Base-by-base conservation (phyloP, 2,113 vertebrate genomes). In the Nematolebias whitei region DNA sequence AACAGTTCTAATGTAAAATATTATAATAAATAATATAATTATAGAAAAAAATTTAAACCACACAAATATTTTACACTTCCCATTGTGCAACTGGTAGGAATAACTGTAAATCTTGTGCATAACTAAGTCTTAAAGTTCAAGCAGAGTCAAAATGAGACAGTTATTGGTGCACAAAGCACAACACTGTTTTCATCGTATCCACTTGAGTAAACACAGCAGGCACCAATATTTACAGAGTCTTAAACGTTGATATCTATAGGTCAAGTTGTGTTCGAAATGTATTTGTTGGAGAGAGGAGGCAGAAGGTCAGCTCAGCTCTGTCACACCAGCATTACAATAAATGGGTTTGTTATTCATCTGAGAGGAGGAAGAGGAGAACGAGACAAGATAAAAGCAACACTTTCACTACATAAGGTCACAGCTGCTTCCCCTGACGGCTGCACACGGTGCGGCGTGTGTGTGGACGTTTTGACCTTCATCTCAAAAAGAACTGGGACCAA, bases 401-500 rank as follows among this genome's bases (percentile, higher is more conserved):
- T 56, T 61, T 52, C 69, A 10, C 29, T 16, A 22, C 50, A 73
- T 18, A 52, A 57, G 40, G 16, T 49, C 24, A n/a, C 2, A 35
- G 35, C 23, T 56, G 20, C 26, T 67, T 24, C 14, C 47, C 65
- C 12, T 0, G 45, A 40, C 48, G 24, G 32, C 39, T 52, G 39
- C 45, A 40, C 23, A 14, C 12, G 4, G n/a, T 35, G 13, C 23
- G 68, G 4, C 38, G 57, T 16, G 0, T 51, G 5, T n/a, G n/a
- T n/a, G 43, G 8, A 35, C 7, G 60, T 3, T n/a, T 48, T 71
- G 18, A 62, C 1, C 50, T 79, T 85, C 26, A 59, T 20, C 63
- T 29, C 19, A 22, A 23, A 48, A 12, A 22, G 23, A 48, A 6
- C 32, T 15, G 11, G 2, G 24, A n/a, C 10, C 45, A 11, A 16